Evolutionary conservation across 2,113 vertebrate species (phyloP).

Genomic region (Salvator merianae): DNA sequence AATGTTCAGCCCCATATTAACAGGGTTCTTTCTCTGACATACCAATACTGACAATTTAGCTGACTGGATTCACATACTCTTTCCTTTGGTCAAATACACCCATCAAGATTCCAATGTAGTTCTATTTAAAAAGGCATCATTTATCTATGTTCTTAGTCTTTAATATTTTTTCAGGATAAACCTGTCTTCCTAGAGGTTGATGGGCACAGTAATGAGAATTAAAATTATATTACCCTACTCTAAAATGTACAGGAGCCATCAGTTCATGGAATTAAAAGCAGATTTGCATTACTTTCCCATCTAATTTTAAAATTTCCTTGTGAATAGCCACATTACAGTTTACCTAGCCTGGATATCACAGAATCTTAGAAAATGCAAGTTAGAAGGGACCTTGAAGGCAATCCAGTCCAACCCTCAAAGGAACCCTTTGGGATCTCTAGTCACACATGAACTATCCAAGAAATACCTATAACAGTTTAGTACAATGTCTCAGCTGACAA

Average conservation of each 20-base stretch:
- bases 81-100: no score
- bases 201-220: not conserved
- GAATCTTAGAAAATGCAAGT: no score
- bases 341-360: not conserved
- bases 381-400: no score
- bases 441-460: no score
- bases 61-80: not conserved
- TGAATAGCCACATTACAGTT: not conserved
- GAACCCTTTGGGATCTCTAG: no score
- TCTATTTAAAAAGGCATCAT: slow-evolving; percentile 11
- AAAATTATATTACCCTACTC: not conserved
- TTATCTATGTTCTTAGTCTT: not conserved
- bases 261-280: not conserved
- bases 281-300: not conserved
- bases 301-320: not conserved
- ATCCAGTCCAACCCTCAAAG: no score
- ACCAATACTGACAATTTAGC: not conserved
- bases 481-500: not conserved
- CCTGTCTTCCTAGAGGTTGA: no score
- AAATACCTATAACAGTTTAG: not conserved
- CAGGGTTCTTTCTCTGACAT: not conserved
- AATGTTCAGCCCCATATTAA: not conserved
- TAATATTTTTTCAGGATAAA: no score
- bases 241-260: not conserved
- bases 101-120: not conserved